phyloP scores from a whole-genome alignment of 2,797 vertebrate genomes.

The Cygnus olor region DNA sequence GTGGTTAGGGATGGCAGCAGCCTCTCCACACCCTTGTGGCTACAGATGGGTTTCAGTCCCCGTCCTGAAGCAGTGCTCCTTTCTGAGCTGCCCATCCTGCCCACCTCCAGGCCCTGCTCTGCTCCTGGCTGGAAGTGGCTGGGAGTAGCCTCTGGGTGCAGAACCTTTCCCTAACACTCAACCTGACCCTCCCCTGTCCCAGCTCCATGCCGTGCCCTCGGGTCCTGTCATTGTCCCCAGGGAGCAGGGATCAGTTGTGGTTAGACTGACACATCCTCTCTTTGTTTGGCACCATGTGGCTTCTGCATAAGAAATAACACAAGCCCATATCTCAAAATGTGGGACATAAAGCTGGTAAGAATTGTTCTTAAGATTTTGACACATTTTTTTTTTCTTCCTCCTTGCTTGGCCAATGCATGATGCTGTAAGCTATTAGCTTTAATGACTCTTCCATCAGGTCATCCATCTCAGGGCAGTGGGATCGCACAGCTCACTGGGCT shows the following conservation, averaged over 20 bases:
- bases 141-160: neutral
- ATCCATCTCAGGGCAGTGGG: rapidly evolving
- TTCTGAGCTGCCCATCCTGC: rapidly evolving
- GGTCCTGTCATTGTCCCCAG: neutral
- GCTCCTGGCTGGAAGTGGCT: neutral
- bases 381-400: too few relatives aligned
- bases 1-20: neutral
- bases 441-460: neutral
- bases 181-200: neutral
- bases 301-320: neutral
- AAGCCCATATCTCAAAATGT: neutral
- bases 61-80: rapidly evolving
- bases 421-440: neutral
- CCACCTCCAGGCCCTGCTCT: neutral
- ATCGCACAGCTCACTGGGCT: neutral
- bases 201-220: neutral
- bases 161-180: neutral
- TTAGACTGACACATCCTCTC: rapidly evolving
- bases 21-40: rapidly evolving
- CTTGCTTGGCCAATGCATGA: neutral
- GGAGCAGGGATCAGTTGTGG: neutral
- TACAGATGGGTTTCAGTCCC: neutral
- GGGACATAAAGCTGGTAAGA: neutral
- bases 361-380: neutral
- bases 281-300: rapidly evolving